A percentile compares a stretch with the other conserved stretches of the same genome.
These are phyloP conservation scores for Chloroclystis v-ata DNA, from an alignment of 2,888 invertebrate genomes.

Conservation along the genomic window DNA sequence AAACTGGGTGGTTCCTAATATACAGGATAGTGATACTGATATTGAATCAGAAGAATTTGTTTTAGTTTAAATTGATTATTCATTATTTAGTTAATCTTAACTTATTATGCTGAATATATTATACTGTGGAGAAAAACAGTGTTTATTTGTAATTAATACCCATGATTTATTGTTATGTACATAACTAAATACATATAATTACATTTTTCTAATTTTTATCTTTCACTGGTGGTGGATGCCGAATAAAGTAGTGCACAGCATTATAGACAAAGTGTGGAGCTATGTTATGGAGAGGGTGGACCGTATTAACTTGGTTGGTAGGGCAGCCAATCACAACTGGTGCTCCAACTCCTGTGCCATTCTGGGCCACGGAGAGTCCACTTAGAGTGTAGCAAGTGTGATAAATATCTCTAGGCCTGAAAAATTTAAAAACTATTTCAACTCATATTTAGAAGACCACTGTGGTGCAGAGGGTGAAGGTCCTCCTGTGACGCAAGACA, in stretches of 20 bases:
- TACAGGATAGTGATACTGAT: conserved; percentile 80
- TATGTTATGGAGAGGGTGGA: conserved; percentile 91
- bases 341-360: conserved; percentile 71
- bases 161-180: conserved; percentile 10
- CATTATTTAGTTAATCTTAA: conserved; percentile 19
- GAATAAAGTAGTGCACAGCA: conserved; percentile 70
- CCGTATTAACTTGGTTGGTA: conserved; percentile 83
- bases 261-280: conserved; percentile 80
- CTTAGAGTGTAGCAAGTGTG: conserved; percentile 98
- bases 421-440: conserved; percentile 38
- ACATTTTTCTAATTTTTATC: conserved; percentile 50
- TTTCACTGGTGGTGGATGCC: conserved; percentile 67
- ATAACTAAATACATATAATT: conserved; percentile 11
- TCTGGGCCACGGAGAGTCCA: conserved; percentile 96
- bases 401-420: conserved; percentile 92
- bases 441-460: too few species aligned
- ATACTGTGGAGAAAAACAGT: conserved; percentile 6
- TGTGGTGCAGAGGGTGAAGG: too few species aligned
- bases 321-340: conserved; percentile 81
- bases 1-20: conserved; percentile 65
- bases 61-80: conserved; percentile 58
- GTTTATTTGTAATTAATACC: conserved; percentile 10
- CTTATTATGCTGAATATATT: conserved; percentile 31
- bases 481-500: too few species aligned
- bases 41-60: conserved; percentile 86